Evolutionary conservation across 2,797 vertebrate species (phyloP).

Genomic region (Acrossocheilus wenchowensis): DNA sequence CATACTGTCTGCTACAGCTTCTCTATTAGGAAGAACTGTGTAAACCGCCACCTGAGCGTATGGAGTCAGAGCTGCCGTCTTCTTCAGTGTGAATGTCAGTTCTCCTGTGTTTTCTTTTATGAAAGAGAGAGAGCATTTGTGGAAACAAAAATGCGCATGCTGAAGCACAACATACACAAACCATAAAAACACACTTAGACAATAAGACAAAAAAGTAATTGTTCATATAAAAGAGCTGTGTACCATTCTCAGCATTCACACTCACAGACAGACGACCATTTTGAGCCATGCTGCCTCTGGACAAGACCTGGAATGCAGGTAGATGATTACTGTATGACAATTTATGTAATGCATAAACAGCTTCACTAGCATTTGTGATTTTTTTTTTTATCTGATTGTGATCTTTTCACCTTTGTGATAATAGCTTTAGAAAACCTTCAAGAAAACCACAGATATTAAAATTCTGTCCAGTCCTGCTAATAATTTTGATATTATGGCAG

Average conservation of each 20-base stretch:
- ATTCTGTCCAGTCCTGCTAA: no score
- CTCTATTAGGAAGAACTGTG: slow-evolving; percentile 74
- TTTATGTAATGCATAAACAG: background rate
- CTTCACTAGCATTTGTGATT: background rate
- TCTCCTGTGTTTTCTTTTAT: slow-evolving; percentile 79
- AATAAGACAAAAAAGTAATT: background rate
- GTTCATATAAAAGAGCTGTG: background rate
- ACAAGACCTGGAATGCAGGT: slow-evolving; percentile 78
- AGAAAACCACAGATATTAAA: background rate
- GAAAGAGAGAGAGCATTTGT: background rate
- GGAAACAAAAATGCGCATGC: background rate
- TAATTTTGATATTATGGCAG: no score
- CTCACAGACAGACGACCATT: slow-evolving; percentile 67
- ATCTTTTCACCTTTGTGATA: background rate
- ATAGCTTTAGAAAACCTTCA: background rate
- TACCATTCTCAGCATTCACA: slow-evolving; percentile 73
- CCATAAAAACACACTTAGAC: background rate
- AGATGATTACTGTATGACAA: background rate
- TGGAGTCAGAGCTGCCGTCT: slow-evolving; percentile 75
- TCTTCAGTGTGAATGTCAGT: slow-evolving; percentile 68
- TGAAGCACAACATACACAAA: background rate
- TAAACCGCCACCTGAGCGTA: slow-evolving; percentile 83
- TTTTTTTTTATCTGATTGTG: background rate
- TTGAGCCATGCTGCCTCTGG: slow-evolving; percentile 79
- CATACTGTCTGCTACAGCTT: slow-evolving; percentile 83